A percentile compares a stretch with the other conserved stretches of the same genome.
Conservation (phyloP, 2,888 invertebrate genomes). For the Halictus ligatus region DNA sequence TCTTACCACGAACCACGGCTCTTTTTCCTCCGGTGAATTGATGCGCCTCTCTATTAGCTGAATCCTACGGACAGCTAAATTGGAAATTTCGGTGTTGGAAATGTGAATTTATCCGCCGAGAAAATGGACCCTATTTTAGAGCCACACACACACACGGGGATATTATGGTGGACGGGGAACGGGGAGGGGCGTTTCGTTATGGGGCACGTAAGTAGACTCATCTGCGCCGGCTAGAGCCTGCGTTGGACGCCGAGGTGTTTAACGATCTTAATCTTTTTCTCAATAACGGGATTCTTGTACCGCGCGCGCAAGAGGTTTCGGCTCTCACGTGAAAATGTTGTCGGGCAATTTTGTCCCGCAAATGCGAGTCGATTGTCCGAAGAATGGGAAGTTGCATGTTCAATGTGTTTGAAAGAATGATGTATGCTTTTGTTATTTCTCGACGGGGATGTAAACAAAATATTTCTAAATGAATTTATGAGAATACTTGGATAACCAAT, state of each 20-base stretch:
- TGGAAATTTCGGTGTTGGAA: neutral
- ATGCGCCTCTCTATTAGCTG: neutral
- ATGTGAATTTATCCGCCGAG: neutral
- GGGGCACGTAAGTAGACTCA: neutral
- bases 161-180: neutral
- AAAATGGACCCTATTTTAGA: constrained; percentile 8
- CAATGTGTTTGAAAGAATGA: too few species aligned
- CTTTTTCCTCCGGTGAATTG: neutral
- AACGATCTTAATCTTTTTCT: constrained; percentile 9
- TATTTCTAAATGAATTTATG: too few species aligned
- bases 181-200: neutral
- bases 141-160: too few species aligned
- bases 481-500: too few species aligned
- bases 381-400: neutral
- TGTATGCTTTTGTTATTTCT: too few species aligned
- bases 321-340: neutral
- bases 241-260: constrained; percentile 1
- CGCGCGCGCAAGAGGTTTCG: neutral
- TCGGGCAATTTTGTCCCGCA: neutral
- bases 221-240: constrained; percentile 11
- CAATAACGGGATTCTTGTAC: constrained; percentile 1
- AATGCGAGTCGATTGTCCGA: neutral
- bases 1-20: neutral
- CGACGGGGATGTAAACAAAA: too few species aligned
- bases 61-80: constrained; percentile 1